These are phyloP conservation scores for Lucilia sericata DNA, from an alignment of 1,140 invertebrate species.

Conservation along the genomic window DNA sequence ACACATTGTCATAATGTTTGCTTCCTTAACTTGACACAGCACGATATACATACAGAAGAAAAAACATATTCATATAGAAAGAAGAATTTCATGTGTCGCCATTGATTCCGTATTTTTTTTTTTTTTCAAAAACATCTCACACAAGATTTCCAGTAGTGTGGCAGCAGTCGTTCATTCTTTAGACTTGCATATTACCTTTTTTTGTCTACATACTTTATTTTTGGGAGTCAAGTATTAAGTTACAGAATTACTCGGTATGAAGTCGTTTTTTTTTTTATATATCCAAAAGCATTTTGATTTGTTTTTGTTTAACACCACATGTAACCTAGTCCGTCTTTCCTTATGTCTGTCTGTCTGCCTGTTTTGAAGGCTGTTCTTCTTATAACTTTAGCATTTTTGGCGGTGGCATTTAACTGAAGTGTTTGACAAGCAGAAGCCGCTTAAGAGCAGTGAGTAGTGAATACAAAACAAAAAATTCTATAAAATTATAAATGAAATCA, in stretches of 20 bases:
- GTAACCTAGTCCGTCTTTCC: background rate
- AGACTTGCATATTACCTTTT: background rate
- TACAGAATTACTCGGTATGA: background rate
- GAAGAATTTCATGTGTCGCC: background rate
- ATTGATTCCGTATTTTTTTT: background rate
- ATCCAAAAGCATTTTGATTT: background rate
- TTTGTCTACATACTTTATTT: background rate
- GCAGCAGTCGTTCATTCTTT: background rate
- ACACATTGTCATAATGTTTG: background rate
- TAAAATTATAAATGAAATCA: constrained; percentile 19
- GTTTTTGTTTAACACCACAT: background rate
- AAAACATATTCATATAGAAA: too few relatives aligned
- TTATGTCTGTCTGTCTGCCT: background rate
- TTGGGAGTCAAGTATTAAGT: constrained; percentile 1
- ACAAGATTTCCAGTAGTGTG: background rate
- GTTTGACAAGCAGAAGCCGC: constrained; percentile 48
- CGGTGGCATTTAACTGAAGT: constrained; percentile 41
- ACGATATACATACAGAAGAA: background rate
- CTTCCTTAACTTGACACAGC: constrained; percentile 5
- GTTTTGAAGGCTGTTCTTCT: background rate
- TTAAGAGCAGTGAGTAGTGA: constrained; percentile 32
- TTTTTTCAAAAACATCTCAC: background rate
- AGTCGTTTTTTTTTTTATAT: background rate
- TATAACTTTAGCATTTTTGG: background rate
- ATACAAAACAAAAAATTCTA: background rate